A percentile compares a stretch with the other conserved stretches of the same genome.
These are phyloP conservation scores for Catostylus mosaicus DNA, from an alignment of 30 jellyfish, hydroid and myxozoan species.

Conservation along the genomic window DNA sequence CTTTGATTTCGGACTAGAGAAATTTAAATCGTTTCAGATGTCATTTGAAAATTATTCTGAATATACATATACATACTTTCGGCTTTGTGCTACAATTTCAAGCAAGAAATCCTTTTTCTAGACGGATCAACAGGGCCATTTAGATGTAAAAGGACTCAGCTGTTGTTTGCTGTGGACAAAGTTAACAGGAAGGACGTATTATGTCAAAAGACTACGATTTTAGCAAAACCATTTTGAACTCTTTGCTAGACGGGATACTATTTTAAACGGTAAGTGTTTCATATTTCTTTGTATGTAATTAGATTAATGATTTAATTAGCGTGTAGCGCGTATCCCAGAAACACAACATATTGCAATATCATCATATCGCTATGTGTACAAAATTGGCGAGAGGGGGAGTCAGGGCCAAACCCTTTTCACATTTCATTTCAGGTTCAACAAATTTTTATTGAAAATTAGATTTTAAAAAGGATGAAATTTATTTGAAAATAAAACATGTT, in stretches of 20 bases:
- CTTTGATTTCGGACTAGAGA: conserved; percentile 8
- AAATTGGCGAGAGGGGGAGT: too few species aligned
- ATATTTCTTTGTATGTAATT: too few species aligned
- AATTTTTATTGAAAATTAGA: too few species aligned
- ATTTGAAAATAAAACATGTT: too few species aligned
- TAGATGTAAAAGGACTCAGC: neutral
- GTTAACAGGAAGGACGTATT: neutral
- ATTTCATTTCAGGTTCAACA: too few species aligned
- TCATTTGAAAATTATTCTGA: conserved; percentile 40
- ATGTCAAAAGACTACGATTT: neutral
- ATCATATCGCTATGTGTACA: too few species aligned
- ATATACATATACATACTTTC: neutral
- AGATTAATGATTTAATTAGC: too few species aligned
- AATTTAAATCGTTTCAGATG: conserved; percentile 39
- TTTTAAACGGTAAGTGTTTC: neutral
- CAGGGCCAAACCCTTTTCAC: too few species aligned
- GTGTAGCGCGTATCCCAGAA: too few species aligned
- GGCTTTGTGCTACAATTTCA: conserved; percentile 15
- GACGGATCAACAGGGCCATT: conserved; percentile 3
- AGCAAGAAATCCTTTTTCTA: neutral
- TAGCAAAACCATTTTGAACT: neutral
- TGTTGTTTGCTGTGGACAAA: conserved; percentile 11
- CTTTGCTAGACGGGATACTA: neutral
- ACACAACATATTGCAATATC: too few species aligned
- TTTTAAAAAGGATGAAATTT: too few species aligned